Evolutionary conservation across 2,113 vertebrate species (phyloP), one percentile per base, ranked within the genome.

Genomic region (Brachyhypopomus gauderio): DNA sequence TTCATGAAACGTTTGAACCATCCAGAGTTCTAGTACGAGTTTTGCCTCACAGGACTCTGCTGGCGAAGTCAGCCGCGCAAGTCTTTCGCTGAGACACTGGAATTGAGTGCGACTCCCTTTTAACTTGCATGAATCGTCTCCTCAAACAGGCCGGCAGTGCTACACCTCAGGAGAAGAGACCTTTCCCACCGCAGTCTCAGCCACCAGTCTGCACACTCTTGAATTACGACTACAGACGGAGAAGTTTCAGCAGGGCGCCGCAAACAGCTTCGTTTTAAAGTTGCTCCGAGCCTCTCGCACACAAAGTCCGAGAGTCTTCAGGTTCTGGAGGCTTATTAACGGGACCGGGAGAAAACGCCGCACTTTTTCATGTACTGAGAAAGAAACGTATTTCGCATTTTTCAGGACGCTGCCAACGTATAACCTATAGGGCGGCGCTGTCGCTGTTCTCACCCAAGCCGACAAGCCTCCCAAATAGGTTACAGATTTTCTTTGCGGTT

Each of bases 371-470:
- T 55, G 55, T 72, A 27, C 63, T 80, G 9, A 79, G 30, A 45
- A 55, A 75, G 25, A 73, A 73, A 64, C 73, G 73, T 52, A 73
- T 80, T 73, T 73, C 73, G 78, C 27, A 52, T 71, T 22, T 41
- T 22, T 56, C 66, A 58, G 41, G 30, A 30, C 1, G 30, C 30
- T 30, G 30, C 30, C 1, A 30, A 30, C 2, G 30, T 30, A 1
- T 30, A 30, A 30, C 30, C 3, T 2, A 30, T 30, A 30, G 3
- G 1, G 30, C 30, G 30, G 30, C n/a, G n/a, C n/a, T n/a, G n/a
- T n/a, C n/a, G n/a, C n/a, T n/a, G n/a, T n/a, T n/a, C n/a, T n/a
- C n/a, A n/a, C n/a, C n/a, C n/a, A n/a, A n/a, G n/a, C n/a, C n/a
- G n/a, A 17, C 64, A 48, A 11, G 20, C 41, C 11, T 55, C 30